Percentiles rank a stretch among this genome's conserved stretches.
Conservation (phyloP, 2,888 invertebrate species). For the Subacronicta megacephala region DNA sequence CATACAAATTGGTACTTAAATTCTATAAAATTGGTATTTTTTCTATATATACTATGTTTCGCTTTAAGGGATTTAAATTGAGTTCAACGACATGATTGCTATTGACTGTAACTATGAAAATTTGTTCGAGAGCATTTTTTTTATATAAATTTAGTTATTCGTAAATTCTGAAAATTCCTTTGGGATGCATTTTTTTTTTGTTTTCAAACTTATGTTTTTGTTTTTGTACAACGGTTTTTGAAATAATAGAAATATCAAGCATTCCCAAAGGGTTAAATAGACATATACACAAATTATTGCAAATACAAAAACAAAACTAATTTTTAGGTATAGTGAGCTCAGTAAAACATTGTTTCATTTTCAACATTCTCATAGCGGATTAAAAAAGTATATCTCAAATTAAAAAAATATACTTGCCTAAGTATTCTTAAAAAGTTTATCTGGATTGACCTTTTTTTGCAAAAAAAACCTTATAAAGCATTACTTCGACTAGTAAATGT, state of each 20-base stretch:
- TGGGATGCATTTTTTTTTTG: neutral
- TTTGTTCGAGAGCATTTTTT: neutral
- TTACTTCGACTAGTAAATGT: no score
- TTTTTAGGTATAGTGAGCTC: no score
- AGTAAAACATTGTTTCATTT: no score
- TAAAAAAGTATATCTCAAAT: no score
- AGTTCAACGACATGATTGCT: neutral
- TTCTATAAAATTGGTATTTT: no score
- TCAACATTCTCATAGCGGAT: no score
- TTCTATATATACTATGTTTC: neutral
- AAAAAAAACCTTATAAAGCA: no score
- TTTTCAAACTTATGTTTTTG: neutral
- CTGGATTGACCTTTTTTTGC: no score
- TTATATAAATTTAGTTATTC: neutral
- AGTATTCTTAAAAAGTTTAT: no score
- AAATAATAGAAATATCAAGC: neutral
- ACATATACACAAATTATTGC: neutral
- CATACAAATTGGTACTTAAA: no score
- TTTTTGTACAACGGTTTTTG: neutral
- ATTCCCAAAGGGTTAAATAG: neutral
- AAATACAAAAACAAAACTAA: neutral
- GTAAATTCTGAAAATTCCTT: neutral
- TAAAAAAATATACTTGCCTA: no score
- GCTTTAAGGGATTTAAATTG: neutral
- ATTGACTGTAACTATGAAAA: neutral